Percentiles rank a stretch among this genome's conserved stretches.
These are phyloP conservation scores for Stictonetta naevosa DNA, from an alignment of 2,113 vertebrate genomes.

Conservation along the genomic window DNA sequence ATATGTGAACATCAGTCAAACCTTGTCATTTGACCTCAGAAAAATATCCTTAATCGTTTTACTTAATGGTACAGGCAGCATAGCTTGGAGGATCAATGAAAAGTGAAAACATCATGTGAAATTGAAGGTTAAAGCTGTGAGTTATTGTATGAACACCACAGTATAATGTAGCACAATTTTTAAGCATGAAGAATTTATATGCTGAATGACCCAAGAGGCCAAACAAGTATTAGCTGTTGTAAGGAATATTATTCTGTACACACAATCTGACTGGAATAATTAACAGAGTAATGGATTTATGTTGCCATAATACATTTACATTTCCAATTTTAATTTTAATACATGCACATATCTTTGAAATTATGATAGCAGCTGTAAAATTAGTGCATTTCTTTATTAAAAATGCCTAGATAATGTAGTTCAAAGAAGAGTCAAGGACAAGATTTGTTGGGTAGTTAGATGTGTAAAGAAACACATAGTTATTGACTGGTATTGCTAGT, in stretches of 20 bases:
- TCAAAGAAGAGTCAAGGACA: conserved; percentile 1
- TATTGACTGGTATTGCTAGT: neutral
- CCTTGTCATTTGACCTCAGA: neutral
- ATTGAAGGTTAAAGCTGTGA: neutral
- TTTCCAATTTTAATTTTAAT: conserved; percentile 7
- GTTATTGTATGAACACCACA: neutral
- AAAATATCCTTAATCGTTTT: neutral
- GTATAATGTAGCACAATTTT: neutral
- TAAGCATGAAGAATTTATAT: neutral
- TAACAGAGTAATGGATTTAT: conserved; percentile 23
- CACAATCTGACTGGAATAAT: conserved; percentile 24
- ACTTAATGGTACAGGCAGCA: neutral
- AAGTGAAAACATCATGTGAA: neutral
- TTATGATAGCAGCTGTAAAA: neutral
- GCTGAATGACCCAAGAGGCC: neutral
- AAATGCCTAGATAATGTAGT: neutral
- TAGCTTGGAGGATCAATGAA: neutral
- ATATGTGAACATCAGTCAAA: neutral
- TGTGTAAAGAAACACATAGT: neutral
- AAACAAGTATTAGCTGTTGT: neutral
- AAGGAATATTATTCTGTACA: neutral
- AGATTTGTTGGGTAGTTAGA: neutral
- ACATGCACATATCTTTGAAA: neutral
- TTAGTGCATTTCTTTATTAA: neutral
- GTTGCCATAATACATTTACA: neutral